These are phyloP conservation scores for Cecropterus lyciades DNA, from an alignment of 1,140 invertebrate genomes.

Conservation along the genomic window DNA sequence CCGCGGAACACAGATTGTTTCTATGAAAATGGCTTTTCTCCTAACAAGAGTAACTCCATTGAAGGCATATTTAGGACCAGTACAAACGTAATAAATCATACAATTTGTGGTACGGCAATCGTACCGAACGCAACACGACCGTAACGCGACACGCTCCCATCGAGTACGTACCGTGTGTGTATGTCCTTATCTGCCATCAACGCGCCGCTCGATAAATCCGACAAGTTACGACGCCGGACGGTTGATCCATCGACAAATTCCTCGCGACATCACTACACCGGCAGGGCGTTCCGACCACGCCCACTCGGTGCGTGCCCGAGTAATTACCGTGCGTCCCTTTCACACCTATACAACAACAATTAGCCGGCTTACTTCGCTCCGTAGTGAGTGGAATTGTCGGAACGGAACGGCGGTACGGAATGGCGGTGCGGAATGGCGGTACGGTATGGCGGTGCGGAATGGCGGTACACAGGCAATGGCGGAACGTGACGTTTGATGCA, in stretches of 20 bases:
- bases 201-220: conserved; percentile 52
- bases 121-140: no score
- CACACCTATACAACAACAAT: conserved; percentile 24
- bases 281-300: conserved; percentile 51
- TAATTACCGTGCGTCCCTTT: conserved; percentile 56
- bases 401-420: neutral
- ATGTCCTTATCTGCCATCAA: conserved; percentile 33
- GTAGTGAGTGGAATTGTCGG: neutral
- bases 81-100: no score
- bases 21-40: no score
- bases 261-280: conserved; percentile 57
- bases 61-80: no score
- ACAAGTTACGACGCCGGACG: conserved; percentile 39
- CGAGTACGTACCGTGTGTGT: neutral
- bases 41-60: no score
- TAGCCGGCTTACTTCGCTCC: conserved; percentile 6
- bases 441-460: neutral
- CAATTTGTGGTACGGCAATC: no score
- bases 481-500: neutral
- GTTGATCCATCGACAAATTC: conserved; percentile 60
- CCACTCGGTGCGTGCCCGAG: conserved; percentile 46
- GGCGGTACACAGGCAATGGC: no score
- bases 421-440: no score
- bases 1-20: no score
- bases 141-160: conserved; percentile 6